These are phyloP conservation scores for Coelinius sp. DNA, from an alignment of 2,888 invertebrate genomes.

Conservation along the genomic window DNA sequence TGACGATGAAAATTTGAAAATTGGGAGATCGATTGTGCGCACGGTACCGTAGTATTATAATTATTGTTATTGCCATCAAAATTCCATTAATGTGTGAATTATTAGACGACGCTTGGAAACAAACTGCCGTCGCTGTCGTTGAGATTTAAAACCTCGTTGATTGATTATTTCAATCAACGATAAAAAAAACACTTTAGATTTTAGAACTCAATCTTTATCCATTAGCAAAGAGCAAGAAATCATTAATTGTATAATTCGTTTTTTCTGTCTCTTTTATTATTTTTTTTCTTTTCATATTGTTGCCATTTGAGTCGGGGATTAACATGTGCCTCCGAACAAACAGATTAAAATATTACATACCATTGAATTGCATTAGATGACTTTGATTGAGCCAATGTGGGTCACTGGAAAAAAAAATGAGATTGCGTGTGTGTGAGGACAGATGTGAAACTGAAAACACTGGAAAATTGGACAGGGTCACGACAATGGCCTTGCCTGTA, in stretches of 20 bases:
- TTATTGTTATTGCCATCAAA: conserved; percentile 27
- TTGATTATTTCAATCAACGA: background rate
- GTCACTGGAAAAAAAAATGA: background rate
- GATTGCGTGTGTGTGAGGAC: conserved; percentile 3
- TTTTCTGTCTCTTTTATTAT: background rate
- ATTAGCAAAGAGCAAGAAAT: background rate
- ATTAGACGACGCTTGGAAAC: conserved; percentile 23
- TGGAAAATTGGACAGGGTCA: conserved; percentile 15
- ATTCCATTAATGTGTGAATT: conserved; percentile 27
- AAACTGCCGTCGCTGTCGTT: conserved; percentile 27
- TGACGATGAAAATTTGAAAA: conserved; percentile 9
- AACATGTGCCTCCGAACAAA: conserved; percentile 9
- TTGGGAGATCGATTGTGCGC: conserved; percentile 8
- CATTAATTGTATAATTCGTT: conserved; percentile 7
- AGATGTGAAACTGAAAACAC: background rate
- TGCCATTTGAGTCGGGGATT: conserved; percentile 5
- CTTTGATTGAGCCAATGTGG: conserved; percentile 20
- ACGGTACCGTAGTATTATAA: conserved; percentile 25
- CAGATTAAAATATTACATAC: background rate
- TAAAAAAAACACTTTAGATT: background rate
- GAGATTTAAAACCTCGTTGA: background rate
- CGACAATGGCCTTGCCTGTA: conserved; percentile 23
- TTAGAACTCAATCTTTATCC: conserved; percentile 1
- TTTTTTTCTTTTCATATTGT: conserved; percentile 15
- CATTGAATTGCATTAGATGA: conserved; percentile 15